Conservation (phyloP, 1,140 invertebrate species). For the Forficula auricularia region DNA sequence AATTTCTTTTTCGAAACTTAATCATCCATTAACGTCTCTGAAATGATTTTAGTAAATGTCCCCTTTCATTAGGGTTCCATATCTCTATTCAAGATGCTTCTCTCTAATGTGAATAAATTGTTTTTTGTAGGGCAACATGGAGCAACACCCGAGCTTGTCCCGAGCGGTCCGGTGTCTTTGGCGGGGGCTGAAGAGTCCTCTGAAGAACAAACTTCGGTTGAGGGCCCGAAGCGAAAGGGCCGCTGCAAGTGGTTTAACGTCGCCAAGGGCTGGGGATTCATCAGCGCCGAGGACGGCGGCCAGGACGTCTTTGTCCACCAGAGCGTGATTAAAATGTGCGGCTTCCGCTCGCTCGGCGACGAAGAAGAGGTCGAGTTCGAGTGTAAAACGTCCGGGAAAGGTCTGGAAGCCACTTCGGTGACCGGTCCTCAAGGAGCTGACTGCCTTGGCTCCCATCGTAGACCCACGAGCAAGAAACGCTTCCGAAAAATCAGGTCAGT, state of each 20-base stretch:
- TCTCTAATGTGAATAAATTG: no score
- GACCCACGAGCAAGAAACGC: slow-evolving; percentile 56
- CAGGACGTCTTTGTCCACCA: slow-evolving; percentile 83
- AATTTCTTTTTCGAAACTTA: no score
- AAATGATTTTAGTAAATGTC: no score
- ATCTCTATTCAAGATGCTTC: no score
- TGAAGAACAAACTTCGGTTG: not conserved
- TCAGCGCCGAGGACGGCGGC: slow-evolving; percentile 68
- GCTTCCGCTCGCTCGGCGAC: slow-evolving; percentile 70
- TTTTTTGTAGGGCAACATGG: no score
- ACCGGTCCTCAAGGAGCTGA: slow-evolving; percentile 54
- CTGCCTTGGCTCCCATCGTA: slow-evolving; percentile 59
- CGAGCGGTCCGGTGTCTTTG: no score
- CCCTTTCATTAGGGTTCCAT: no score
- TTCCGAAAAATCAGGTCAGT: slow-evolving; percentile 61
- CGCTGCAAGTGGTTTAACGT: slow-evolving; percentile 89
- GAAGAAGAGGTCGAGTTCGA: slow-evolving; percentile 76
- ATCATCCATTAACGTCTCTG: no score
- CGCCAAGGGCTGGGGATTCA: slow-evolving; percentile 81
- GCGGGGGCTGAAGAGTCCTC: not conserved
- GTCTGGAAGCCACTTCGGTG: slow-evolving; percentile 65
- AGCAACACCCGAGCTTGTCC: no score
- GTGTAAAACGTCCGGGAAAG: slow-evolving; percentile 63
- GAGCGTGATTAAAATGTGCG: slow-evolving; percentile 75
- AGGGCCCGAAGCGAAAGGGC: slow-evolving; percentile 43